Conservation (phyloP, 2,797 vertebrate species). For the Pangasius mekongensis region DNA sequence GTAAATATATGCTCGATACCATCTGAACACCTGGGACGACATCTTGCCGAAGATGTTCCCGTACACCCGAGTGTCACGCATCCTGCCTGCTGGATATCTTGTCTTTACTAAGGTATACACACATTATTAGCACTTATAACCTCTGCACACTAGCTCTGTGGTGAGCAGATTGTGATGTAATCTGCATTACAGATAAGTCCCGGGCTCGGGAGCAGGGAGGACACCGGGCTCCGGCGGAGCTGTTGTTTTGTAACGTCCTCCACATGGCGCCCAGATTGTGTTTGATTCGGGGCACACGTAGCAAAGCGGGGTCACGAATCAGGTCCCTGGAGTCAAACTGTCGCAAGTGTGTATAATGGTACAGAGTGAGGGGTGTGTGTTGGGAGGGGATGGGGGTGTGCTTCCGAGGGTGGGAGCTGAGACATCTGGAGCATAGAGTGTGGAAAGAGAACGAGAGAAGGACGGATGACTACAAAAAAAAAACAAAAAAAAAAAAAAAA, state of each 20-base stretch:
- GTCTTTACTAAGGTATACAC: neutral
- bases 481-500: neutral
- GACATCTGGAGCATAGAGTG: conserved; percentile 42
- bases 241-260: conserved; percentile 34
- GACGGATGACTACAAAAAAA: neutral
- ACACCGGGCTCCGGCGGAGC: conserved; percentile 13
- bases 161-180: conserved; percentile 46
- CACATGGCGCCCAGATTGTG: conserved; percentile 48
- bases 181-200: conserved; percentile 50
- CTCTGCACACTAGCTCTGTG: conserved; percentile 31
- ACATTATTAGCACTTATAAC: conserved; percentile 8
- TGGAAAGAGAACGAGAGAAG: neutral
- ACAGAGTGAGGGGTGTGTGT: neutral
- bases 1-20: neutral
- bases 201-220: conserved; percentile 4
- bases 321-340: conserved; percentile 44
- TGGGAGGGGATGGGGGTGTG: conserved; percentile 16
- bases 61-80: neutral
- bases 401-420: conserved; percentile 38
- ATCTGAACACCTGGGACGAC: neutral
- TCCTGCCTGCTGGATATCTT: neutral
- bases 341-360: conserved; percentile 23
- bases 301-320: conserved; percentile 43
- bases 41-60: neutral
- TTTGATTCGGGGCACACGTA: conserved; percentile 34